A percentile compares a stretch with the other conserved stretches of the same genome.
phyloP scores from a whole-genome alignment of 2,113 vertebrate species.

The Arvicanthis niloticus region DNA sequence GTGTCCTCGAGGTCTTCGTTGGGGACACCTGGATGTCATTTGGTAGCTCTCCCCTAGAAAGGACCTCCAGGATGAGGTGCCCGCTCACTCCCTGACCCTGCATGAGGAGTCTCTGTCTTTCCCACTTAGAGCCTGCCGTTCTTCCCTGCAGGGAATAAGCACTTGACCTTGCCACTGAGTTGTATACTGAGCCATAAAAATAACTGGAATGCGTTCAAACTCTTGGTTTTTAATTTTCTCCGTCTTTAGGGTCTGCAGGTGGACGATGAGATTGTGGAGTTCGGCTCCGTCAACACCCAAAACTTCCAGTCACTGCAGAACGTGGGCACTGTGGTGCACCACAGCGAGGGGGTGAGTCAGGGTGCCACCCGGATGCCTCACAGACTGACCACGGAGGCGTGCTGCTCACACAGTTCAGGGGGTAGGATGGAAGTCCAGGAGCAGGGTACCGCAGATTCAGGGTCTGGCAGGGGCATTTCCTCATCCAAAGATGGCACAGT shows the following conservation, averaged over 20 bases:
- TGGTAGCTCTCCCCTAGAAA: not conserved
- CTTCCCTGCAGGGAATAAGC: not conserved
- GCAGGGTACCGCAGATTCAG: no score
- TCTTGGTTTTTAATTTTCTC: not conserved
- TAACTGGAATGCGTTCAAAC: not conserved
- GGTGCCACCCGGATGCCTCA: not conserved
- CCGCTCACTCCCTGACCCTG: not conserved
- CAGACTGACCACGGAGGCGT: not conserved
- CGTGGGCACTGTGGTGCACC: constrained; percentile 94
- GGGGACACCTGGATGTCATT: not conserved
- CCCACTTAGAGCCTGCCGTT: not conserved
- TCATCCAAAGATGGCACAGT: not conserved
- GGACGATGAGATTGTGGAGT: constrained; percentile 94
- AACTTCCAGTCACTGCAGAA: constrained; percentile 97
- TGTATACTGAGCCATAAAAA: not conserved
- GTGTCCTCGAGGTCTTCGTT: not conserved
- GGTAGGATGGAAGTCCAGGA: not conserved
- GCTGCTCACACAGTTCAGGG: not conserved
- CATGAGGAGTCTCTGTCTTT: not conserved
- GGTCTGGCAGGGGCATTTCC: not conserved
- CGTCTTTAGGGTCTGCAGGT: constrained; percentile 91
- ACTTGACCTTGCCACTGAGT: not conserved
- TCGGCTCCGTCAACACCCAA: constrained; percentile 93
- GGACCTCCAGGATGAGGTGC: not conserved
- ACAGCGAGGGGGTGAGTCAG: constrained; percentile 94